A percentile compares a stretch with the other conserved stretches of the same genome.
Evolutionary conservation across 2,888 invertebrate genomes (phyloP).

Genomic region (Creontiades dilutus): DNA sequence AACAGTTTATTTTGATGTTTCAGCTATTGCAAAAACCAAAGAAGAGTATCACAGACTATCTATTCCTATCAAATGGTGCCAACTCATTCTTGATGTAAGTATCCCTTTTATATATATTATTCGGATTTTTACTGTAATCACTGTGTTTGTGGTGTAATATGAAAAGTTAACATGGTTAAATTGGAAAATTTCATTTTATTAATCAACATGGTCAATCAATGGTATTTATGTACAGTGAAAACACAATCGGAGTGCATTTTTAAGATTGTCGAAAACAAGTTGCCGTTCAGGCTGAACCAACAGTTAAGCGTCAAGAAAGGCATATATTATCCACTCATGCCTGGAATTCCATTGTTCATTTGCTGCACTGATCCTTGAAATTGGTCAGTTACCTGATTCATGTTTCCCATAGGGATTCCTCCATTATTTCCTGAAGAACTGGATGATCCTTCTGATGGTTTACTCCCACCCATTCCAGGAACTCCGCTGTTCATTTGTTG

Average conservation of each 20-base stretch:
- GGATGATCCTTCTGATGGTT: constrained; percentile 21
- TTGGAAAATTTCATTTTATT: constrained; percentile 11
- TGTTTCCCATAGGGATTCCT: background rate
- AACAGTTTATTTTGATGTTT: constrained; percentile 1
- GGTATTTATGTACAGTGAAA: background rate
- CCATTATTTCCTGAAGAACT: background rate
- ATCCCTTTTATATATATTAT: background rate
- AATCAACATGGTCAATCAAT: too few species aligned
- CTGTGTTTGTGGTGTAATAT: background rate
- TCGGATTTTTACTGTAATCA: background rate
- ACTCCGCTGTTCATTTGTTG: background rate
- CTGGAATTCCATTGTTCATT: background rate
- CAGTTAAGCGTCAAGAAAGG: constrained; percentile 4
- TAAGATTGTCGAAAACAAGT: background rate
- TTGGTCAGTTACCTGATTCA: constrained; percentile 29
- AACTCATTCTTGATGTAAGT: constrained; percentile 79
- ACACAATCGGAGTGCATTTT: background rate
- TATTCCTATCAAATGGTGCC: constrained; percentile 78
- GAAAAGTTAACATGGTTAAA: background rate
- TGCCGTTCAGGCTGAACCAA: background rate
- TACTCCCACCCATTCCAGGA: constrained; percentile 44
- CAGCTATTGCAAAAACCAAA: constrained; percentile 41
- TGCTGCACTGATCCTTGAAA: constrained; percentile 18
- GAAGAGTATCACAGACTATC: constrained; percentile 75
- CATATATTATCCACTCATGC: constrained; percentile 49